Evolutionary conservation across 2,888 invertebrate species (phyloP), one percentile per base, ranked within the genome.

Genomic region (Acanthopleura granulata): DNA sequence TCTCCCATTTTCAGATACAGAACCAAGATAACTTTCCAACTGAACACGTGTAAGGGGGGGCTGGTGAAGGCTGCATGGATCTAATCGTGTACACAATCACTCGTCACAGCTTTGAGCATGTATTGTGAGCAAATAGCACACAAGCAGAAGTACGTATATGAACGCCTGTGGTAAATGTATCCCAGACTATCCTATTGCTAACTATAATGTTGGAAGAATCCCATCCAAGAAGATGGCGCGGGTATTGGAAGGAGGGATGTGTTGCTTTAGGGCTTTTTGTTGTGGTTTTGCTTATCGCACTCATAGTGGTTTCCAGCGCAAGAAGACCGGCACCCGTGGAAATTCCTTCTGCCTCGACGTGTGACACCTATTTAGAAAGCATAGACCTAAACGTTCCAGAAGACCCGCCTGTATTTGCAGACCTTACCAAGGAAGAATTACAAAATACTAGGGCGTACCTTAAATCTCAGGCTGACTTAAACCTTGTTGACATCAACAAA

Each of bases 341-440:
- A 22, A 57, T n/a, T 22, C 18, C 3, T 18, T 18, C 18, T 18
- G 22, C 3, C 57, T 22, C 18, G n/a, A 27, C 29, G 27, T 71
- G 71, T 49, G n/a, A 27, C n/a, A n/a, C n/a, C 22, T 16, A 27
- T 49, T 4, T 6, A 1, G 49, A n/a, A 14, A 49, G 40, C 18
- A 71, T 71, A 29, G 50, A 49, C 49, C n/a, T 71, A 3, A 49
- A 16, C 18, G 49, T 22, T 1, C 49, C 71, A n/a, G 71, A 71
- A 6, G 49, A 49, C n/a, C 71, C 71, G 29, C 71, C 71, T 14
- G 30, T 71, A 40, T 71, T 71, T 49, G 40, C 71, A 6, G 71
- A 71, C 49, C 71, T 71, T 16, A 71, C 71, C 1, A 16, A 71
- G 40, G 3, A 22, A 4, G 71, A 71, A n/a, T 27, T 71, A 6